Evolutionary conservation across 2,888 invertebrate genomes (phyloP).

Genomic region (Eupithecia abbreviata): DNA sequence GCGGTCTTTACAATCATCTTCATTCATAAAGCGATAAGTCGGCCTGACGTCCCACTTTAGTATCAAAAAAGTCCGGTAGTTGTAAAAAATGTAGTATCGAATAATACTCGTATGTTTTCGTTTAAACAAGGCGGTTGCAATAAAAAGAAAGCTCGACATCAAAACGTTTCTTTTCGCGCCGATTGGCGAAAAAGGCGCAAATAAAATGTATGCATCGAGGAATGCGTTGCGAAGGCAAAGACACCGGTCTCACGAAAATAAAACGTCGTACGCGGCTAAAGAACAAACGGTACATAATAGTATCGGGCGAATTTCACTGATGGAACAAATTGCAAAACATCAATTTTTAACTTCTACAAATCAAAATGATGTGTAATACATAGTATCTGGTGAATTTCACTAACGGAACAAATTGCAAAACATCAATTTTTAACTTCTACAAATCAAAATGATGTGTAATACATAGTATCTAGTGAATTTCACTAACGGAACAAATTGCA

Average conservation of each 20-base stretch:
- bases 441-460: too few relatives aligned
- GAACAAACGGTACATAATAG: conserved; percentile 18
- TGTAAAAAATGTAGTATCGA: background rate
- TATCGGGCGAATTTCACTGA: background rate
- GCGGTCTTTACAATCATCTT: conserved; percentile 50
- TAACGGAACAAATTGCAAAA: too few relatives aligned
- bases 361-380: too few relatives aligned
- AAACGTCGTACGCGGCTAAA: conserved; percentile 60
- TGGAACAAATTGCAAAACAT: too few relatives aligned
- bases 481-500: too few relatives aligned
- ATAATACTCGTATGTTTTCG: conserved; percentile 2
- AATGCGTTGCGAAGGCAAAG: conserved; percentile 67
- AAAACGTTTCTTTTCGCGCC: conserved; percentile 60
- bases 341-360: too few relatives aligned
- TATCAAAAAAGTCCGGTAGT: background rate
- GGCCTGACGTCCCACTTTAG: background rate
- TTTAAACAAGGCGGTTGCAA: conserved; percentile 35
- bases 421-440: too few relatives aligned
- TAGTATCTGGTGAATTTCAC: too few relatives aligned
- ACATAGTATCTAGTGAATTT: too few relatives aligned
- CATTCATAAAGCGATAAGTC: conserved; percentile 38
- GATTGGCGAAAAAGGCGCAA: conserved; percentile 63
- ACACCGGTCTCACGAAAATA: conserved; percentile 75
- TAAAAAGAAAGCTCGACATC: conserved; percentile 54
- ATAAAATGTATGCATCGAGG: conserved; percentile 65